Evolutionary conservation across 2,888 invertebrate species (phyloP).

Genomic region (Morinoia aosen): DNA sequence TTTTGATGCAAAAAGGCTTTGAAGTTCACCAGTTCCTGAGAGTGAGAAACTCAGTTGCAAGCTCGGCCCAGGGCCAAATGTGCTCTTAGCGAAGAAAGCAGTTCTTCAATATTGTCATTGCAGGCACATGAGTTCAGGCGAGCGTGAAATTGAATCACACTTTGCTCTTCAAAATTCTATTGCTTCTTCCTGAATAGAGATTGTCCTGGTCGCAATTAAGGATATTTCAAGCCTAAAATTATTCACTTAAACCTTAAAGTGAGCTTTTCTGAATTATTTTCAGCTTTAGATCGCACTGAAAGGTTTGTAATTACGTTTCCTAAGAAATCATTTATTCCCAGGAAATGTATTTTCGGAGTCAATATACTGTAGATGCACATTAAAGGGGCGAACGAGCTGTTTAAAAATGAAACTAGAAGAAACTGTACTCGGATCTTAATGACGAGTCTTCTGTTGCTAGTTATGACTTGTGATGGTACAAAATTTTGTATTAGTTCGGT

Average conservation of each 20-base stretch:
- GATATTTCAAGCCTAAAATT: not conserved
- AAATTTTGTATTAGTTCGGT: too few species aligned
- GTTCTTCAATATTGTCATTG: not conserved
- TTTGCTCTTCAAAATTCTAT: not conserved
- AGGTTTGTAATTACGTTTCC: not conserved
- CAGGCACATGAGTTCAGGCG: not conserved
- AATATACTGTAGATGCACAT: not conserved
- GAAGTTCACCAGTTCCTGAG: not conserved
- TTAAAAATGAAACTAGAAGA: not conserved
- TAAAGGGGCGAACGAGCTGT: not conserved
- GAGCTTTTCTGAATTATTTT: not conserved
- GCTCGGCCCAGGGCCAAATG: not conserved
- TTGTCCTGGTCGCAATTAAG: constrained; percentile 17
- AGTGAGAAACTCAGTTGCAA: not conserved
- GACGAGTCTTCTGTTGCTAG: not conserved
- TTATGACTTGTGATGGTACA: too few species aligned
- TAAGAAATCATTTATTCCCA: not conserved
- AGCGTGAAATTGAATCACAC: constrained; percentile 22
- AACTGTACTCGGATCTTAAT: not conserved
- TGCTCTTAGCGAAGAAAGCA: constrained; percentile 27
- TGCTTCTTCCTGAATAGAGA: constrained; percentile 18
- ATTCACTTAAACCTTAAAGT: not conserved
- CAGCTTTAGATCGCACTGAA: not conserved
- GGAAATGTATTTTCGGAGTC: not conserved
- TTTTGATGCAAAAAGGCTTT: not conserved